Percentiles rank a stretch among this genome's conserved stretches.
phyloP scores from a whole-genome alignment of 2,888 invertebrate species.

The Volucella inflata region DNA sequence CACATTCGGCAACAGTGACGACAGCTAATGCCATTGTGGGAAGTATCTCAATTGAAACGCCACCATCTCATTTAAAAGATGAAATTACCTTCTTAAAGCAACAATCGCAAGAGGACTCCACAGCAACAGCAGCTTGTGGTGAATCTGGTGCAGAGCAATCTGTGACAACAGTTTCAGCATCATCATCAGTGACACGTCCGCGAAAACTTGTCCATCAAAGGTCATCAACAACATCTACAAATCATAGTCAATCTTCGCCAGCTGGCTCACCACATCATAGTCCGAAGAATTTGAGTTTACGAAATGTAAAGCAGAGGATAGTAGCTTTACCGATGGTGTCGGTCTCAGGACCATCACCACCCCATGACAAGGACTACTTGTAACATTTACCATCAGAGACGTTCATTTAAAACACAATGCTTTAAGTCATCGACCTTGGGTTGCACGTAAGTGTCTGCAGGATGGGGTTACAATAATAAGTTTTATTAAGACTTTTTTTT shows the following conservation, averaged over 20 bases:
- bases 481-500: constrained; percentile 20
- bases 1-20: constrained; percentile 81
- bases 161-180: constrained; percentile 63
- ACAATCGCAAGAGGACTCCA: constrained; percentile 54
- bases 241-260: constrained; percentile 76
- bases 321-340: constrained; percentile 88
- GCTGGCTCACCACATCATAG: constrained; percentile 79
- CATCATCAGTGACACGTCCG: constrained; percentile 74
- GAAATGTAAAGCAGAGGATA: constrained; percentile 79
- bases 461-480: constrained; percentile 4
- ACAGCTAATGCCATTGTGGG: constrained; percentile 82
- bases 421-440: constrained; percentile 58
- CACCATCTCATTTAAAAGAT: constrained; percentile 81
- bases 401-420: constrained; percentile 82
- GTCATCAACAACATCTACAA: constrained; percentile 79
- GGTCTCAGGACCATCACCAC: constrained; percentile 91
- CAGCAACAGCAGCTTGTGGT: constrained; percentile 50
- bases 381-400: constrained; percentile 84
- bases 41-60: constrained; percentile 83
- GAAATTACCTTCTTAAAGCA: constrained; percentile 71
- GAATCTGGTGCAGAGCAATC: constrained; percentile 73
- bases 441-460: constrained; percentile 27
- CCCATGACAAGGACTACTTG: constrained; percentile 87
- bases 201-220: constrained; percentile 81
- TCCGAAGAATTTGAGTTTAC: constrained; percentile 79